Conservation (phyloP, 2,888 invertebrate genomes). For the Cepaea hortensis region DNA sequence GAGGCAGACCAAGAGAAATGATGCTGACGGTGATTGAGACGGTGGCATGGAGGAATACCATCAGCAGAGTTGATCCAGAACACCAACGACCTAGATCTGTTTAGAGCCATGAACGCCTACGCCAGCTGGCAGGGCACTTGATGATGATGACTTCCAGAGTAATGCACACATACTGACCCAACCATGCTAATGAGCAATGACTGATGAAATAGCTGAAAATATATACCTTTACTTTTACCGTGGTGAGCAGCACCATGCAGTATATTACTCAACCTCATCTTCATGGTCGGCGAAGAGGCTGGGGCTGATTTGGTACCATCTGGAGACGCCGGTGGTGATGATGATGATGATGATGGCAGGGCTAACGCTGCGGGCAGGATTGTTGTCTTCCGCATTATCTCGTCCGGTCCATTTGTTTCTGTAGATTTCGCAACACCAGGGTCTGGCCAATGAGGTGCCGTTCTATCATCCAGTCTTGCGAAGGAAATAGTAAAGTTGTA, state of each 20-base stretch:
- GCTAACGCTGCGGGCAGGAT: not conserved
- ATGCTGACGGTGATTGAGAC: too few relatives aligned
- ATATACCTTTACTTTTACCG: slow-evolving; percentile 50
- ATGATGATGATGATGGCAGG: not conserved
- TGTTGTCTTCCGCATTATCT: slow-evolving; percentile 9
- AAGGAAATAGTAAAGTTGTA: not conserved
- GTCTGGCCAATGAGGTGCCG: not conserved
- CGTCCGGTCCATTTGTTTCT: not conserved
- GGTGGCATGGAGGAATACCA: too few relatives aligned
- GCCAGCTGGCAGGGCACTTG: too few relatives aligned
- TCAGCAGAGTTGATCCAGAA: too few relatives aligned
- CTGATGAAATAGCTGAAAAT: not conserved
- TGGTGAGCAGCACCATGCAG: slow-evolving; percentile 52
- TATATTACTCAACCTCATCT: slow-evolving; percentile 49
- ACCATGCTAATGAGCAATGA: not conserved
- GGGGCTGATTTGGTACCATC: not conserved
- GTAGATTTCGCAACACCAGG: not conserved
- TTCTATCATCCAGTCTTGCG: not conserved
- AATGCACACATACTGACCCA: not conserved
- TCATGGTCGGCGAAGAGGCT: slow-evolving; percentile 28
- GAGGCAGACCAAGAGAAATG: too few relatives aligned
- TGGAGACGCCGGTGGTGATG: not conserved
- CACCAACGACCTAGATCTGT: too few relatives aligned
- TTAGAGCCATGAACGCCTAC: too few relatives aligned
- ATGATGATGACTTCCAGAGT: too few relatives aligned